Base-by-base conservation (phyloP, 2,888 invertebrate species). In the Drosophila infuscata region DNA sequence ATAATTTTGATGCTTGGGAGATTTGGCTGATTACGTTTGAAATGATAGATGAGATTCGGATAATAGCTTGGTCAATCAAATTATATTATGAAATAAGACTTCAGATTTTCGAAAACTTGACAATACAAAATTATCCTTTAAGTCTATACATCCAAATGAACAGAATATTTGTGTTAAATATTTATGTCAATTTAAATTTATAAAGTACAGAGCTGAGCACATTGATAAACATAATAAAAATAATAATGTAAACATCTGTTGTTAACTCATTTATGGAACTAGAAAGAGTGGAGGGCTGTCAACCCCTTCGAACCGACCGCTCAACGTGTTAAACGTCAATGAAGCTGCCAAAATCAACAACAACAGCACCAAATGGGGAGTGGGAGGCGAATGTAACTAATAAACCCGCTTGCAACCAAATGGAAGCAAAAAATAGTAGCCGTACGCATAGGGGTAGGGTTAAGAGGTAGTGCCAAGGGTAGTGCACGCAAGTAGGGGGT, bases 311-410 rank as follows among this genome's bases (percentile, higher is more conserved):
- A 52, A 11, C n/a, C 36, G 48, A 35, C n/a, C 11, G 49, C 46
- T 60, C 66, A 78, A 87, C 76, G 90, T 88, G 90, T 88, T 90
- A 88, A 90, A 88, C 70, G 87, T 88, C 89, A 90, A 85, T 89
- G 86, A 85, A 85, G 74, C 83, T 88, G 90, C 77, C 70, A 88
- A 88, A 89, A 88, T 83, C 90, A 90, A 82, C 88, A 90, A 77
- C 80, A 88, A 77, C 54, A 70, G 70, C 41, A 82, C 51, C 41
- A 58, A 65, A 5, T 25, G 29, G 30, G 41, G 20, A 57, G 17
- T n/a, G 3, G 43, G 33, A 48, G 33, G 69, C 25, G 41, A 58
- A 38, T 7, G 12, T 30, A 35, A 35, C 49, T 69, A 72, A 72
- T 69, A 70, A 81, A 33, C 83, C 83, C 83, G 83, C 87, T 81